Evolutionary conservation across 2,797 vertebrate genomes (phyloP).

Genomic region (Rhodeus uyekii): DNA sequence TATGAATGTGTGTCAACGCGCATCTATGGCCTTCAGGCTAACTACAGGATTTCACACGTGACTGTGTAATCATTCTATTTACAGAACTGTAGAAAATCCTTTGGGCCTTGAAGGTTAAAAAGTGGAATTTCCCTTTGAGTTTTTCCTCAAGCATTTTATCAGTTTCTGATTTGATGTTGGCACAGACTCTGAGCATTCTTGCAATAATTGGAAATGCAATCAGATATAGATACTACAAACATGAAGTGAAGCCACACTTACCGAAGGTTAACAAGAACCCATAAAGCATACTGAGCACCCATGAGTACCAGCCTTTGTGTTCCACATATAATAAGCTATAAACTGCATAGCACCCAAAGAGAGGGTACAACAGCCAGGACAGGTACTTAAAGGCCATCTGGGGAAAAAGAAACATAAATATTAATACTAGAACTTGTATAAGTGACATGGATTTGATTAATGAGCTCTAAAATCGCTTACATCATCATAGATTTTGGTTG

Average conservation of each 20-base stretch:
- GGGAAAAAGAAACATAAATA: constrained; percentile 29
- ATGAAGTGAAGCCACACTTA: constrained; percentile 70
- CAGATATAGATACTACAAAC: neutral
- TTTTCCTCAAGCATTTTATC: neutral
- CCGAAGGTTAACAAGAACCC: constrained; percentile 97
- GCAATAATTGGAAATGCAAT: neutral
- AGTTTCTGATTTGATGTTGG: neutral
- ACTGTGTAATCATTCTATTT: constrained; percentile 1
- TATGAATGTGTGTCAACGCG: neutral
- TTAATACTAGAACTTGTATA: neutral
- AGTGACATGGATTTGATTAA: neutral
- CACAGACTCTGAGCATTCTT: neutral
- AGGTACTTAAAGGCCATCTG: constrained; percentile 97
- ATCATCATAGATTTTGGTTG: constrained; percentile 93
- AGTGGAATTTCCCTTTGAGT: neutral
- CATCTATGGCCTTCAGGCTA: neutral
- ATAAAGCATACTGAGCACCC: constrained; percentile 95
- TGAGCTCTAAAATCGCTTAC: constrained; percentile 73
- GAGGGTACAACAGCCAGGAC: constrained; percentile 93
- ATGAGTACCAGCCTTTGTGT: constrained; percentile 99
- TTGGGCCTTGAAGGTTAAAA: neutral
- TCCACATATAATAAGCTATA: constrained; percentile 96
- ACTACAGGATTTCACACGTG: neutral
- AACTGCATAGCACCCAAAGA: constrained; percentile 91
- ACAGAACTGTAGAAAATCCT: constrained; percentile 14